These are phyloP conservation scores for Semaprochilodus insignis DNA, from an alignment of 2,797 vertebrate genomes.

Conservation along the genomic window DNA sequence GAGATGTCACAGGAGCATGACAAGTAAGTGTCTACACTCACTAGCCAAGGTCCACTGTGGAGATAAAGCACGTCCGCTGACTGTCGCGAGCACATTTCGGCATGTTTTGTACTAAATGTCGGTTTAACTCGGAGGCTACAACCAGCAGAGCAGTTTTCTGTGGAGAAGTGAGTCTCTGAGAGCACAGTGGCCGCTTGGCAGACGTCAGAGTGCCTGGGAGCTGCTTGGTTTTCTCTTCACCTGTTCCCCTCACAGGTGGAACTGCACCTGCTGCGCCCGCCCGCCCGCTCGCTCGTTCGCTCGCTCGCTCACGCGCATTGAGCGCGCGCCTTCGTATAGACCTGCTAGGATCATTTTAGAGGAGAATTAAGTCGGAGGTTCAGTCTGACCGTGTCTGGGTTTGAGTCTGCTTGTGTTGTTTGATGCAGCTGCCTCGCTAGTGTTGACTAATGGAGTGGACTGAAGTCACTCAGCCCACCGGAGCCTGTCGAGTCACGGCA, in stretches of 20 bases:
- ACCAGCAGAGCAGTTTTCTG: not conserved
- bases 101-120: not conserved
- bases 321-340: not conserved
- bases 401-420: not conserved
- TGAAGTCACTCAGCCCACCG: no score
- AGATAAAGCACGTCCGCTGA: not conserved
- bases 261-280: conserved; percentile 78
- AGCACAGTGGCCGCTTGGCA: not conserved
- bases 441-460: no score
- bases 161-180: not conserved
- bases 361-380: not conserved
- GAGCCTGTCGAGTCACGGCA: no score
- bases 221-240: conserved; percentile 62
- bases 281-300: not conserved
- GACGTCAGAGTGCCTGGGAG: no score
- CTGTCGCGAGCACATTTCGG: not conserved
- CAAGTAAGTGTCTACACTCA: conserved; percentile 88
- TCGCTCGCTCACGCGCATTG: not conserved
- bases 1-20: conserved; percentile 99
- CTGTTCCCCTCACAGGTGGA: conserved; percentile 78
- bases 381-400: not conserved
- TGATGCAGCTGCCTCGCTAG: no score
- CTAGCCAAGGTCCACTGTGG: conserved; percentile 60
- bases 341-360: not conserved
- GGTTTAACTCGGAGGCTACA: not conserved